A percentile compares a stretch with the other conserved stretches of the same genome.
phyloP scores from a whole-genome alignment of 2,888 invertebrate genomes.

The Scaeva pyrastri region DNA sequence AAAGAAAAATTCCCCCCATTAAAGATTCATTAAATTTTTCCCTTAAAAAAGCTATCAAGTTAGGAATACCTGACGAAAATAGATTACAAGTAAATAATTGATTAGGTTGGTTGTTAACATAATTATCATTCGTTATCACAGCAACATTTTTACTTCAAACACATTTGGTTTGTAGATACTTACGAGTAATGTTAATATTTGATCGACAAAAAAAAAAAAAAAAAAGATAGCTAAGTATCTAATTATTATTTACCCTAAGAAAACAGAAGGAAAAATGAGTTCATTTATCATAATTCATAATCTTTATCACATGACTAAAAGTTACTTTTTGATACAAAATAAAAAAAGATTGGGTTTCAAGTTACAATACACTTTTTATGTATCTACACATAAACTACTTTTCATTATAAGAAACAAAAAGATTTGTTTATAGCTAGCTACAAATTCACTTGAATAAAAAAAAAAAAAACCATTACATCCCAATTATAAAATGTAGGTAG shows the following conservation, averaged over 20 bases:
- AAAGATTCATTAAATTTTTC: neutral
- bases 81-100: slow-evolving; percentile 1
- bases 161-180: too few species aligned
- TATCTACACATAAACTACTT: too few species aligned
- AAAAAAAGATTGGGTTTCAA: too few species aligned
- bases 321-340: neutral
- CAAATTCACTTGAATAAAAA: neutral
- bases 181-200: neutral
- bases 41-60: neutral
- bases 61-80: neutral
- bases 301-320: neutral
- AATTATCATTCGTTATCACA: neutral
- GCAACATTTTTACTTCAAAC: neutral
- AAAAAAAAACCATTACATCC: neutral
- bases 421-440: neutral
- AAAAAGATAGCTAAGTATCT: too few species aligned
- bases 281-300: slow-evolving; percentile 12
- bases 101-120: neutral
- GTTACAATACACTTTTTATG: too few species aligned
- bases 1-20: neutral
- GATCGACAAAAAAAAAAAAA: neutral
- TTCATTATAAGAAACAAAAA: neutral
- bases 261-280: neutral
- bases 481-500: neutral
- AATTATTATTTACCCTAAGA: neutral